These are phyloP conservation scores for Geococcyx californianus DNA, from an alignment of 2,113 vertebrate genomes.

Conservation along the genomic window DNA sequence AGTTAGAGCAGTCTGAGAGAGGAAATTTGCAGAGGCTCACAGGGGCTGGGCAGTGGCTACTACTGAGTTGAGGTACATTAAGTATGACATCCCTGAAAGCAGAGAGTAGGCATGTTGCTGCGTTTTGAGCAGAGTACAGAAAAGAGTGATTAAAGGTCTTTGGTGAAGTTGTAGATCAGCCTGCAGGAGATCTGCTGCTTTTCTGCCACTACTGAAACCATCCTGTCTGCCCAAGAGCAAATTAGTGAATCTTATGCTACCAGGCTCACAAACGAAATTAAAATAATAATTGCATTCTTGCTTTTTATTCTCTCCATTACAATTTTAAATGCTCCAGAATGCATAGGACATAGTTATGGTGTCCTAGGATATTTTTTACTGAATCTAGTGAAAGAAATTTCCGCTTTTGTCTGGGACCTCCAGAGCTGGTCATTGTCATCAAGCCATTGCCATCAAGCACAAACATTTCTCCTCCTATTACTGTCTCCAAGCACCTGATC, in stretches of 20 bases:
- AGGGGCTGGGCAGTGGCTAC: neutral
- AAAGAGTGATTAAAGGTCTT: neutral
- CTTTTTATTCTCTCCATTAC: neutral
- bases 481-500: neutral
- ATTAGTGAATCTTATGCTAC: neutral
- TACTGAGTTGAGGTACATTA: fast-evolving
- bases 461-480: neutral
- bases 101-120: neutral
- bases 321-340: neutral
- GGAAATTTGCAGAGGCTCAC: neutral
- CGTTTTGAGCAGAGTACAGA: neutral
- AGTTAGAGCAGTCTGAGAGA: neutral
- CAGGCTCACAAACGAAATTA: neutral
- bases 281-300: neutral
- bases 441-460: neutral
- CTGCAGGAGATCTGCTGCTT: neutral
- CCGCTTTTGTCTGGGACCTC: neutral
- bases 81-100: neutral
- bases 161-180: neutral
- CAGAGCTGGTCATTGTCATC: neutral
- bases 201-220: neutral
- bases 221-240: neutral
- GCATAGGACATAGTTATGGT: neutral
- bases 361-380: neutral
- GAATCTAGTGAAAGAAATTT: neutral